Base-by-base conservation (phyloP, 2,797 vertebrate genomes). In the Chiroxiphia lanceolata region DNA sequence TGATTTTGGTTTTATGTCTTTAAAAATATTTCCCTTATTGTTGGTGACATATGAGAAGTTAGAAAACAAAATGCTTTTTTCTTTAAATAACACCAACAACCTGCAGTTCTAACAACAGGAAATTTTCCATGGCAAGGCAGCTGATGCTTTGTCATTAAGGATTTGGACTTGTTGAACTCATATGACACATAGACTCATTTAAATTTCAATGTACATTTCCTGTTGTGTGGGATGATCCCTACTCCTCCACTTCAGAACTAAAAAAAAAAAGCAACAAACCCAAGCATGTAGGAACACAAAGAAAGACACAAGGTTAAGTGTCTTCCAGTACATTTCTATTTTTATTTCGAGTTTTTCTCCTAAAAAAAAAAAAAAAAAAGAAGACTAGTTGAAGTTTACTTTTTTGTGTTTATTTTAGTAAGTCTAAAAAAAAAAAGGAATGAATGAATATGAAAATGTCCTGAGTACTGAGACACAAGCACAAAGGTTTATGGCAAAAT, bases 81-180 rank as follows among this genome's bases (percentile, higher is more conserved):
- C 72, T 92, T 93, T 92, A 94, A 79, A 94, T 91, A 95, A 68
- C 71, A 69, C 26, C 51, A 90, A 50, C 38, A 81, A 82, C 82
- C 51, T 93, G 86, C 42, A 94, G 45, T 47, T 91, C 54, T 79
- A 86, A 78, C 83, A 83, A 51, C 31, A 87, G 56, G 13, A 59
- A 76, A 47, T 77, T 87, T 82, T 89, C 36, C 59, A 57, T 34
- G 51, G 23, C 54, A 80, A 89, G 34, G 45, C 51, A 93, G 27
- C 47, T 84, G 91, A 95, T 83, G 74, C 44, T 76, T 93, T 95
- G 51, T 68, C 87, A 89, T 95, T 94, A 84, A 94, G 68, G 51
- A 57, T 71, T 90, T 87, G 80, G 89, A 75, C 81, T 92, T 85
- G 10, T 8, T 94, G 89, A 95, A 91, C 78, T 83, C 54, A 27